Conservation (phyloP, 2,888 invertebrate species). For the Metopia argyrocephala region DNA sequence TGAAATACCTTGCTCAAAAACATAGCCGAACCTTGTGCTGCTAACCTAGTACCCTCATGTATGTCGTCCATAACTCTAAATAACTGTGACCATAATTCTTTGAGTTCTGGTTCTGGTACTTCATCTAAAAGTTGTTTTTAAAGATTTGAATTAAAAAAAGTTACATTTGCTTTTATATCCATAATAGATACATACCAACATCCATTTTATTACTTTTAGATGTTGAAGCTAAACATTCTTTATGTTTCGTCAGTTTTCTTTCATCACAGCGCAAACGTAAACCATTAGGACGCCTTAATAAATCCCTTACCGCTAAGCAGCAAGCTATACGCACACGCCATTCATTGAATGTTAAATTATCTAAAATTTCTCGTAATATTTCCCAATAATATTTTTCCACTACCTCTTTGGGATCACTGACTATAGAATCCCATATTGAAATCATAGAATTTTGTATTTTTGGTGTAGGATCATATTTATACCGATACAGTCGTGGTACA, state of each 20-base stretch:
- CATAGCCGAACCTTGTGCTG: conserved; percentile 85
- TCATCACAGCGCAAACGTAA: conserved; percentile 75
- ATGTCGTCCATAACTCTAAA: conserved; percentile 97
- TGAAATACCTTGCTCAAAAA: conserved; percentile 85
- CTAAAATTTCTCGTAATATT: conserved; percentile 85
- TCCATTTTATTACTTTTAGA: conserved; percentile 66
- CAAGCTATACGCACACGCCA: conserved; percentile 96
- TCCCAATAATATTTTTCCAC: conserved; percentile 80
- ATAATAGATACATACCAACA: conserved; percentile 66
- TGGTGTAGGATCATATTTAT: conserved; percentile 94
- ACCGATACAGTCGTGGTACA: conserved; percentile 90
- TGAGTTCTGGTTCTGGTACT: conserved; percentile 77
- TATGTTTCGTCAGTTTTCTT: conserved; percentile 30
- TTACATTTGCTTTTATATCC: background rate
- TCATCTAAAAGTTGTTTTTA: conserved; percentile 67
- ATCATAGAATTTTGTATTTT: conserved; percentile 95
- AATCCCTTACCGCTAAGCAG: conserved; percentile 91
- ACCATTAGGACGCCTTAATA: conserved; percentile 83
- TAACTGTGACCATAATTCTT: conserved; percentile 85
- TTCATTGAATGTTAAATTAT: conserved; percentile 89
- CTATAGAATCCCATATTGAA: conserved; percentile 95
- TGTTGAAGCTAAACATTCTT: conserved; percentile 27
- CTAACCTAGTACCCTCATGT: conserved; percentile 90
- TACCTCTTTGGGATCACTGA: conserved; percentile 90
- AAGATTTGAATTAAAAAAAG: background rate